These are phyloP conservation scores for Entelurus aequoreus DNA, from an alignment of 2,113 vertebrate species.

Conservation along the genomic window DNA sequence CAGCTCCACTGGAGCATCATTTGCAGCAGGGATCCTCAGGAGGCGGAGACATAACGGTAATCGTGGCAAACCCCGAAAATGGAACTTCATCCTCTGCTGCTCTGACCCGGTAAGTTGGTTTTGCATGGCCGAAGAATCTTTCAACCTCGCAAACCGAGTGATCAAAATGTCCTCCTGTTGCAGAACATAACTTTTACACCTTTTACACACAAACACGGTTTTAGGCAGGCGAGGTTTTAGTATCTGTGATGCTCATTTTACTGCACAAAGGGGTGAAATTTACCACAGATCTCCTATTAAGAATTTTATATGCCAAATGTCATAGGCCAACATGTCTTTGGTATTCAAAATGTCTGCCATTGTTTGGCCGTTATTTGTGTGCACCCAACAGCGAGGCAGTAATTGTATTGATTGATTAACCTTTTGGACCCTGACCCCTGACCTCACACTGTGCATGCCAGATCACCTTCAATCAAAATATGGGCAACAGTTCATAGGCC, in stretches of 20 bases:
- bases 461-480: neutral
- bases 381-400: neutral
- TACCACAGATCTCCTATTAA: neutral
- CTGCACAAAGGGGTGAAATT: neutral
- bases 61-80: constrained; percentile 4
- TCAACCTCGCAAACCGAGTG: neutral
- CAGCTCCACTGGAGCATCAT: constrained; percentile 37
- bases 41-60: constrained; percentile 8
- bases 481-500: neutral
- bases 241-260: neutral
- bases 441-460: neutral
- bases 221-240: neutral
- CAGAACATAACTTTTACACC: neutral
- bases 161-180: neutral
- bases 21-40: constrained; percentile 17
- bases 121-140: constrained; percentile 19
- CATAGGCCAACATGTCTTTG: neutral
- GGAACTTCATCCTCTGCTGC: constrained; percentile 5
- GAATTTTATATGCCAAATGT: neutral
- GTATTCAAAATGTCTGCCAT: neutral
- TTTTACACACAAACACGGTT: neutral
- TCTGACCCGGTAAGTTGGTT: constrained; percentile 7
- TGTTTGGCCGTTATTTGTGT: neutral
- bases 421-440: neutral
- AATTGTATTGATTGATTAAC: constrained; percentile 1